A percentile compares a stretch with the other conserved stretches of the same genome.
phyloP scores from a whole-genome alignment of 2,888 invertebrate genomes.

The Hypolimnas misippus region DNA sequence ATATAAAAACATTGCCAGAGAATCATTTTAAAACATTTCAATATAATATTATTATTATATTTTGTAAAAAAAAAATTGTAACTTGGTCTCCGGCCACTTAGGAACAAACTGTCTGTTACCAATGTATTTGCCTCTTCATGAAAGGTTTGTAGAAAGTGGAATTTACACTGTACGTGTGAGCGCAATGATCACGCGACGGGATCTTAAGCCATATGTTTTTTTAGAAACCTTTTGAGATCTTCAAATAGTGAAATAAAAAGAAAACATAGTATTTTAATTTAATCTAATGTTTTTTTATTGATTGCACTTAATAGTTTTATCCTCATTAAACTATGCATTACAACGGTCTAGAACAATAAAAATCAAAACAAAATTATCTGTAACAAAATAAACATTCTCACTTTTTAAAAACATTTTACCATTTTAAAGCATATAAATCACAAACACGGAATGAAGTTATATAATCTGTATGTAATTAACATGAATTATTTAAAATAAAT shows the following conservation, averaged over 20 bases:
- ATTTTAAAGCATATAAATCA: slow-evolving; percentile 2
- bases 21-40: slow-evolving; percentile 1
- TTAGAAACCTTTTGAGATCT: slow-evolving; percentile 2
- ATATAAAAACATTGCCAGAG: slow-evolving; percentile 1
- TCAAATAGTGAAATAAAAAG: slow-evolving; percentile 1
- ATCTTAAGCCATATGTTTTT: neutral
- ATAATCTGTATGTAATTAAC: neutral
- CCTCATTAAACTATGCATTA: slow-evolving; percentile 4
- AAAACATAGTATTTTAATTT: slow-evolving; percentile 1
- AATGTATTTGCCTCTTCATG: neutral
- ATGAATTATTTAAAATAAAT: too few species aligned
- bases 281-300: neutral
- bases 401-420: neutral
- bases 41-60: neutral
- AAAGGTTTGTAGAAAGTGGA: slow-evolving; percentile 2
- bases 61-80: too few species aligned
- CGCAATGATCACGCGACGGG: too few species aligned
- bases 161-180: neutral
- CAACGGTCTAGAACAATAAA: slow-evolving; percentile 2
- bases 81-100: too few species aligned
- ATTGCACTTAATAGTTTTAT: slow-evolving; percentile 2
- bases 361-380: slow-evolving; percentile 4
- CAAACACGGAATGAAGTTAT: neutral
- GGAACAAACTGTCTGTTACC: slow-evolving; percentile 1
- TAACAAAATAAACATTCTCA: slow-evolving; percentile 4